A percentile compares a stretch with the other conserved stretches of the same genome.
Conservation (phyloP, 2,888 invertebrate species). For the Aricia artaxerxes region DNA sequence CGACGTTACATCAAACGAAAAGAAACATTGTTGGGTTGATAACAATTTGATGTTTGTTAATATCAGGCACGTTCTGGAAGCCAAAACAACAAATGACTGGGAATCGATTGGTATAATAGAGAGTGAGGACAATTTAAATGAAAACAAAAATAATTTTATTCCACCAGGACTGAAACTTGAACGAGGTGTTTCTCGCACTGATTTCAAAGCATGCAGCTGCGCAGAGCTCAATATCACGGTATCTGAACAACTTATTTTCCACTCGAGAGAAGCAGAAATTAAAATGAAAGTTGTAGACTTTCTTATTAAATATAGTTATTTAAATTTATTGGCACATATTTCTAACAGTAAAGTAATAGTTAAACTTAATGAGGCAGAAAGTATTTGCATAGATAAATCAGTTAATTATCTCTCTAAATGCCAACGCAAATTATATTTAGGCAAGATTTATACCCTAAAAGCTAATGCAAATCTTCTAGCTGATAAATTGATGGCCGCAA, state of each 20-base stretch:
- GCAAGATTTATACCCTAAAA: conserved; percentile 61
- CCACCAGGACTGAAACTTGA: conserved; percentile 57
- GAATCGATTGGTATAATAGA: conserved; percentile 59
- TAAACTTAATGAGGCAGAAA: conserved; percentile 62
- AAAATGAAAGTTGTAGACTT: conserved; percentile 63
- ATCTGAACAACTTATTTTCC: conserved; percentile 65
- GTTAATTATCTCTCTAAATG: conserved; percentile 44
- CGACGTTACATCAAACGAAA: not conserved
- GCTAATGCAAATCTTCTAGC: conserved; percentile 56
- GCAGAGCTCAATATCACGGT: conserved; percentile 62
- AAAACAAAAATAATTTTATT: conserved; percentile 44
- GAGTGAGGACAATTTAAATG: conserved; percentile 53
- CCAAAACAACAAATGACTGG: conserved; percentile 59
- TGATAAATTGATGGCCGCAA: conserved; percentile 55
- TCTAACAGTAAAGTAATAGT: conserved; percentile 49
- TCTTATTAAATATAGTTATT: conserved; percentile 55
- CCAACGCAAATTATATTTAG: conserved; percentile 57
- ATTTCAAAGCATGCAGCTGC: conserved; percentile 65
- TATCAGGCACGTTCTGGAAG: conserved; percentile 62
- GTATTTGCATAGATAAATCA: conserved; percentile 49
- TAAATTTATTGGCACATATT: conserved; percentile 58
- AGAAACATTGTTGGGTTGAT: not conserved
- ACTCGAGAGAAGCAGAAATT: conserved; percentile 66
- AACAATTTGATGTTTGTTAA: conserved; percentile 54
- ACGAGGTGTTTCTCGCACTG: conserved; percentile 59